Evolutionary conservation across 64 coral and sea anemone species (phyloP).

Genomic region (Porites lutea): DNA sequence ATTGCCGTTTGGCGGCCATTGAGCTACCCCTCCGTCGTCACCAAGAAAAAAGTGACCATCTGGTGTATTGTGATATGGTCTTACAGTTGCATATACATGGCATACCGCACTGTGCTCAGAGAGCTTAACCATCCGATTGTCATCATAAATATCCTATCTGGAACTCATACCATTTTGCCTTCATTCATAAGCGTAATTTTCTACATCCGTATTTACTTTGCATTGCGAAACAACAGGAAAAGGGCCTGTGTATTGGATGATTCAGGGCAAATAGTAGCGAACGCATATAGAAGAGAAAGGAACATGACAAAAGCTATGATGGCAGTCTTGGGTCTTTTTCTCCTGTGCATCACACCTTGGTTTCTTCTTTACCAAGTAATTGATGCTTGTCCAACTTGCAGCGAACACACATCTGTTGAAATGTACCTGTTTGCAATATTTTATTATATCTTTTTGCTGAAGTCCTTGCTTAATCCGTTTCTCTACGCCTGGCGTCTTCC

Average conservation of each 20-base stretch:
- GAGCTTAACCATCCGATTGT: background rate
- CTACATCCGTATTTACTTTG: slow-evolving; percentile 48
- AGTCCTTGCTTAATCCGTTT: slow-evolving; percentile 77
- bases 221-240: slow-evolving; percentile 49
- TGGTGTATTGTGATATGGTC: slow-evolving; percentile 53
- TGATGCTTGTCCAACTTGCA: slow-evolving; percentile 78
- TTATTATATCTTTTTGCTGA: slow-evolving; percentile 81
- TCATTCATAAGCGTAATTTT: slow-evolving; percentile 65
- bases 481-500: slow-evolving; percentile 86
- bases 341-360: slow-evolving; percentile 79
- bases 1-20: slow-evolving; percentile 70
- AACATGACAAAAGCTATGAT: slow-evolving; percentile 71
- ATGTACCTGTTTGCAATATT: slow-evolving; percentile 84
- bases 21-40: slow-evolving; percentile 34
- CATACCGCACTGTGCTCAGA: slow-evolving; percentile 43
- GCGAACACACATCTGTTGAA: slow-evolving; percentile 62
- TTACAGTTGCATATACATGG: slow-evolving; percentile 67
- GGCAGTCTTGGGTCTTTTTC: slow-evolving; percentile 63
- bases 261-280: slow-evolving; percentile 61
- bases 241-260: slow-evolving; percentile 40
- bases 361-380: slow-evolving; percentile 85
- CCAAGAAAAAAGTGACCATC: background rate
- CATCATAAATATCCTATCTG: slow-evolving; percentile 58
- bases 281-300: slow-evolving; percentile 65
- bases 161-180: slow-evolving; percentile 70